Evolutionary conservation across 2,888 invertebrate genomes (phyloP), one percentile per base, ranked within the genome.

Genomic region (Operophtera brumata): DNA sequence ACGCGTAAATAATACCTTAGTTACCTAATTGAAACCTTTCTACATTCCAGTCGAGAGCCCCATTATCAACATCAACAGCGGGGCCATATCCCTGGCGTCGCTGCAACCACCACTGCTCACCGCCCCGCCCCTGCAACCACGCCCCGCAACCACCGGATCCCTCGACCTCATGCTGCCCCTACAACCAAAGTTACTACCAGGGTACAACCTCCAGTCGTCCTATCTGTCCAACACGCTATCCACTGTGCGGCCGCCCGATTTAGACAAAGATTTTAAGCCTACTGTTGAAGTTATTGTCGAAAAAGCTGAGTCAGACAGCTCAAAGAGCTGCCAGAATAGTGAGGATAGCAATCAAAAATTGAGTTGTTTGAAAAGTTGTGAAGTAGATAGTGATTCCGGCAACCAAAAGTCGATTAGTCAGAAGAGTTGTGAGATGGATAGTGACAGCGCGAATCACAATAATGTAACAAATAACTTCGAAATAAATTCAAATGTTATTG

Each of bases 101-200:
- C 77, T 90, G 59, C 91, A 90, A 81, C 91, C 90, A 64, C 90
- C 90, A 64, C 71, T 90, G 69, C 69, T 91, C 78, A 91, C 91
- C 60, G 90, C 85, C 70, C 91, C 92, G 66, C 93, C 94, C 66
- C 78, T 94, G 66, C 93, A 93, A 86, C 94, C 94, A 42, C 86
- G 94, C 63, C 92, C 94, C 62, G 93, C 94, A 44, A 94, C 94
- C 65, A 94, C 93, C 34, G 94, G 93, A 57, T 92, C 93, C 80
- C 82, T 92, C 74, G 93, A 93, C 71, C 92, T 93, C 64, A 91
- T 94, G 83, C 89, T 95, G 71, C 94, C 94, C 55, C 82, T 95
- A 53, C 95, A 95, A 91, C 94, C 95, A 57, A 93, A 93, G 72
- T 84, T 94, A 62, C 85, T 94, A 66, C 92, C 92, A 40, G 91